Evolutionary conservation across 2,113 vertebrate genomes (phyloP).

Genomic region (Proterorhinus semilunaris): DNA sequence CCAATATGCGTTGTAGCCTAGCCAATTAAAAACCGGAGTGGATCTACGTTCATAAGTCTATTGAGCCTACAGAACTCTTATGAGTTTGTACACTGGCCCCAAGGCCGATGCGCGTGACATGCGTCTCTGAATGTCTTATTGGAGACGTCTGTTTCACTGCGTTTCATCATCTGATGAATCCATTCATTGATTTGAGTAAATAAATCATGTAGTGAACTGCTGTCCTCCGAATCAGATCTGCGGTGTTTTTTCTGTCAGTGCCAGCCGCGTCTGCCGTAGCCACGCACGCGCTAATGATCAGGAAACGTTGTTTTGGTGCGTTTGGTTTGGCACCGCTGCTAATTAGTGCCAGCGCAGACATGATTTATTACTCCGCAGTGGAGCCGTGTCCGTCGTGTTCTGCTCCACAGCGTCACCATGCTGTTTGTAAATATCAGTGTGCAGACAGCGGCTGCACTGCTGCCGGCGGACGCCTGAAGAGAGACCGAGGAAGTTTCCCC

Average conservation of each 20-base stretch:
- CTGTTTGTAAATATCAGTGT: not conserved
- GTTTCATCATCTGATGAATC: constrained; percentile 61
- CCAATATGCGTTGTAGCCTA: too few relatives aligned
- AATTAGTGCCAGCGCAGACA: constrained; percentile 44
- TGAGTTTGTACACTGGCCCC: not conserved
- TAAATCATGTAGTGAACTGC: constrained; percentile 28
- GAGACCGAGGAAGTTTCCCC: too few relatives aligned
- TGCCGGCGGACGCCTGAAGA: too few relatives aligned
- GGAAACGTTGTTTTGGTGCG: constrained; percentile 49
- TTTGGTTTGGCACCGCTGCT: constrained; percentile 30
- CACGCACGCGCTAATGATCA: constrained; percentile 4
- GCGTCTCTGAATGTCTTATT: not conserved
- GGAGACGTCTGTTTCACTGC: constrained; percentile 37
- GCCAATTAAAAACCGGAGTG: too few relatives aligned
- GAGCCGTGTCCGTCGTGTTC: constrained; percentile 11
- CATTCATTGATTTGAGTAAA: constrained; percentile 46
- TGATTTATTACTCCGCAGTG: constrained; percentile 62
- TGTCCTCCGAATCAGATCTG: constrained; percentile 18
- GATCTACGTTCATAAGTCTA: too few relatives aligned
- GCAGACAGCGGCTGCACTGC: too few relatives aligned
- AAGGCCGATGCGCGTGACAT: too few relatives aligned
- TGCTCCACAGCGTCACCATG: constrained; percentile 18
- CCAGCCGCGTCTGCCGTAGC: constrained; percentile 2
- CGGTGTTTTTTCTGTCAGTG: constrained; percentile 11
- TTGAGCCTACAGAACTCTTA: not conserved